phyloP scores from a whole-genome alignment of 2,797 vertebrate genomes.

The Melopsittacus undulatus region DNA sequence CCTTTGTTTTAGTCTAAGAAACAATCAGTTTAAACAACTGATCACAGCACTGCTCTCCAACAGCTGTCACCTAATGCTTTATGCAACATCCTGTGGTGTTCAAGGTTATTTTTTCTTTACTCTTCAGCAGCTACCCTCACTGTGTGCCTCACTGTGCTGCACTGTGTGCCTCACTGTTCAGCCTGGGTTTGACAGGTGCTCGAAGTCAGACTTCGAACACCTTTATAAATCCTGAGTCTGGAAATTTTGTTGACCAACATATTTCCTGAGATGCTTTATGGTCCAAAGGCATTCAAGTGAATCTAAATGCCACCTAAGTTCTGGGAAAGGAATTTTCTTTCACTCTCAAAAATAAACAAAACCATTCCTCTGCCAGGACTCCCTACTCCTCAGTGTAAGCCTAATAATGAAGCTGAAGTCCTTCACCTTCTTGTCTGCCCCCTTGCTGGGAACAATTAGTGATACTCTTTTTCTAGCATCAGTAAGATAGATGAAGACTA shows the following conservation, averaged over 20 bases:
- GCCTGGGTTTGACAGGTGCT: background rate
- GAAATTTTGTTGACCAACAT: background rate
- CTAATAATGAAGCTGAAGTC: background rate
- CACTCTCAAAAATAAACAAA: background rate
- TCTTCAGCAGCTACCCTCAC: background rate
- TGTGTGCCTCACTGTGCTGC: background rate
- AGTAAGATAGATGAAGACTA: background rate
- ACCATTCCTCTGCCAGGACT: fast-evolving
- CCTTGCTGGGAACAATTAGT: background rate
- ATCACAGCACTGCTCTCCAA: background rate
- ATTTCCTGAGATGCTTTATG: background rate
- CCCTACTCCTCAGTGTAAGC: background rate
- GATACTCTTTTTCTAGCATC: background rate
- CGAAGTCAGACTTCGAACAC: background rate
- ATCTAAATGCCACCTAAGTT: background rate
- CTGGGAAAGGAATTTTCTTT: background rate
- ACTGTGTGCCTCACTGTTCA: background rate
- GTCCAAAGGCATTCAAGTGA: background rate
- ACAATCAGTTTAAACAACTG: background rate
- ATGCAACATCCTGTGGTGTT: background rate
- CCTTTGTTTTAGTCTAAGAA: background rate
- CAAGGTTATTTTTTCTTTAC: background rate
- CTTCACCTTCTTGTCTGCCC: background rate
- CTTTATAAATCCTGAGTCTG: background rate
- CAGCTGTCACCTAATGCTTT: background rate